phyloP scores from a whole-genome alignment of 2,113 vertebrate genomes.

The Cephalopholis sonnerati region DNA sequence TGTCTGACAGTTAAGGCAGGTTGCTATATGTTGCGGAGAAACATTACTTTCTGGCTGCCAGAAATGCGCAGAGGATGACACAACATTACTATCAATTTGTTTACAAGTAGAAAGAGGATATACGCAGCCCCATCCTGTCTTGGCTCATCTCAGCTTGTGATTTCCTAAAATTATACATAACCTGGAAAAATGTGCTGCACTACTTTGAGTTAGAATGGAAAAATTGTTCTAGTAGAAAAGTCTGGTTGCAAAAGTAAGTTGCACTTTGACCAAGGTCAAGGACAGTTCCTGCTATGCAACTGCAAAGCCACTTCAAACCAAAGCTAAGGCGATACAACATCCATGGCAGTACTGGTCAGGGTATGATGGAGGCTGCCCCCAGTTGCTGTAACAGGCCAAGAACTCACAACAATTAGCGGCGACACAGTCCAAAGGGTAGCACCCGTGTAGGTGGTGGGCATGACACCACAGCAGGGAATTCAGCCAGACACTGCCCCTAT shows the following conservation, averaged over 20 bases:
- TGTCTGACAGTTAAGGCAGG: constrained; percentile 24
- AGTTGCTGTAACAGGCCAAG: not conserved
- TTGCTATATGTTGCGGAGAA: constrained; percentile 14
- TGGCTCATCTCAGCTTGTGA: not conserved
- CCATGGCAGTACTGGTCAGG: not conserved
- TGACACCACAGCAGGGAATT: not conserved
- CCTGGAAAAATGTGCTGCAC: not conserved
- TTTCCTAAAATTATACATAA: constrained; percentile 14
- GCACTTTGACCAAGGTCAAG: not conserved
- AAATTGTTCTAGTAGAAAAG: not conserved
- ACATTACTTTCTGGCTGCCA: constrained; percentile 23
- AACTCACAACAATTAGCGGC: not conserved
- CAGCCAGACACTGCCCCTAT: not conserved
- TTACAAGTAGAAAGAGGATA: constrained; percentile 20
- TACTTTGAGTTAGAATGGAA: constrained; percentile 14
- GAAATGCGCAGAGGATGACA: constrained; percentile 22
- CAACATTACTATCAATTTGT: constrained; percentile 30
- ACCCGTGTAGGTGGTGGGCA: not conserved
- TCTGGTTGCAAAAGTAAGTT: constrained; percentile 1
- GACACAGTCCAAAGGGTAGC: not conserved
- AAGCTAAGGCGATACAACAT: not conserved
- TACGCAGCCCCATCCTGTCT: constrained; percentile 4
- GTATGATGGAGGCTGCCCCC: not conserved
- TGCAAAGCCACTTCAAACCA: not conserved
- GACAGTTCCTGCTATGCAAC: not conserved